These are phyloP conservation scores for Pelobates cultripes DNA, from an alignment of 2,797 vertebrate genomes.

Conservation along the genomic window DNA sequence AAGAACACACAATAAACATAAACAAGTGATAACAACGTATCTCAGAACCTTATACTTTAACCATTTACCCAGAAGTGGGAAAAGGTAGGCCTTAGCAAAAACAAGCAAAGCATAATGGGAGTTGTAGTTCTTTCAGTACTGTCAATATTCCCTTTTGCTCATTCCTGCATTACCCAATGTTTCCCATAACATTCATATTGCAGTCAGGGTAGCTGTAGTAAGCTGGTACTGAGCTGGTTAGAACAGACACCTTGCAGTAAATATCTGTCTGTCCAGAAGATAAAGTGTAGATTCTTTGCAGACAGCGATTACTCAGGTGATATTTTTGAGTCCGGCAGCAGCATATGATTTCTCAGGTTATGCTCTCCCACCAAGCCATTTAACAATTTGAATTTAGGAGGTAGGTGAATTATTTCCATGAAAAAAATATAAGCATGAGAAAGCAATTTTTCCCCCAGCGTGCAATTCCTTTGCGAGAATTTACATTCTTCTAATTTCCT, in stretches of 20 bases:
- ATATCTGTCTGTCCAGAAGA: conserved; percentile 28
- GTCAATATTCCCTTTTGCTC: no score
- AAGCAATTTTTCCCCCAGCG: conserved; percentile 76
- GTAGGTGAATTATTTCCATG: conserved; percentile 81
- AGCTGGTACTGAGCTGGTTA: background rate
- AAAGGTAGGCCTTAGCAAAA: no score
- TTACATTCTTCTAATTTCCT: conserved; percentile 87
- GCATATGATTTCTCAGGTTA: conserved; percentile 68
- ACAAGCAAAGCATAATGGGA: no score
- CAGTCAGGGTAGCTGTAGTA: no score
- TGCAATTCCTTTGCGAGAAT: conserved; percentile 81
- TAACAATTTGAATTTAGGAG: conserved; percentile 74
- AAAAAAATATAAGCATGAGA: conserved; percentile 81
- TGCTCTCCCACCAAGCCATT: conserved; percentile 74
- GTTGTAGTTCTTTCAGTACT: no score
- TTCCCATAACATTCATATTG: no score
- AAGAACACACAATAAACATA: no score
- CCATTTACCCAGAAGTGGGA: no score
- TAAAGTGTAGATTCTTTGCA: conserved; percentile 36
- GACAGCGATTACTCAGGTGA: conserved; percentile 48
- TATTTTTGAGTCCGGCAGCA: conserved; percentile 62
- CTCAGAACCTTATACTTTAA: no score
- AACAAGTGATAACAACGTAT: no score
- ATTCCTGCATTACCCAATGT: background rate
- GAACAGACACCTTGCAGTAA: conserved; percentile 17